Evolutionary conservation across 1,140 invertebrate genomes (phyloP).

Genomic region (Paraescarpia echinospica): DNA sequence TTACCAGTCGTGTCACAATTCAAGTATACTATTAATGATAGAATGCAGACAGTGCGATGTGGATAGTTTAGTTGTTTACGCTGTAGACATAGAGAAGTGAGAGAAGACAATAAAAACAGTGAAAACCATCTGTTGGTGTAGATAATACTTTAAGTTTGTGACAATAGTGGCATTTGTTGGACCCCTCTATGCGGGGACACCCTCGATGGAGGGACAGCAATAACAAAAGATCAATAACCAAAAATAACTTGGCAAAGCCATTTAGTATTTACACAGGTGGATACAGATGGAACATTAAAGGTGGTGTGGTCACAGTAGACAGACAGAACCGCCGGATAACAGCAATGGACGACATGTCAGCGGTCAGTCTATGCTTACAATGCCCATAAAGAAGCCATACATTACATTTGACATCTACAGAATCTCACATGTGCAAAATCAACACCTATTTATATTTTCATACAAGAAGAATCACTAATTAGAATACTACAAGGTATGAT

Average conservation of each 20-base stretch:
- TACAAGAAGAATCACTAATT: neutral
- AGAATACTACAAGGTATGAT: neutral
- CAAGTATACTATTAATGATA: too few relatives aligned
- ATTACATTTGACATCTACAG: neutral
- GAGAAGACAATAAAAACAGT: too few relatives aligned
- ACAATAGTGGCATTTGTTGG: too few relatives aligned
- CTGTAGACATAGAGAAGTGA: neutral
- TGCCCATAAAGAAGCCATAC: neutral
- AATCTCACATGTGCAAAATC: neutral
- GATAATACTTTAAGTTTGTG: too few relatives aligned
- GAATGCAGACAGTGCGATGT: neutral
- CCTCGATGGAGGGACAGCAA: neutral
- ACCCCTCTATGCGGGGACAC: neutral
- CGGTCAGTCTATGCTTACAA: neutral
- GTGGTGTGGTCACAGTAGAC: neutral
- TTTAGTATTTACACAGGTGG: neutral
- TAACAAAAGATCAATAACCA: neutral
- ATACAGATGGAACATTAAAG: neutral
- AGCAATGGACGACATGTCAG: neutral
- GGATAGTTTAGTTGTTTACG: neutral
- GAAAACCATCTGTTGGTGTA: too few relatives aligned
- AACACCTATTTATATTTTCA: neutral
- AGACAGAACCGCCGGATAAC: neutral
- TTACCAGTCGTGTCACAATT: too few relatives aligned
- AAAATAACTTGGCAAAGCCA: neutral